Base-by-base conservation (phyloP, 2,113 vertebrate species). In the Cavia porcellus region DNA sequence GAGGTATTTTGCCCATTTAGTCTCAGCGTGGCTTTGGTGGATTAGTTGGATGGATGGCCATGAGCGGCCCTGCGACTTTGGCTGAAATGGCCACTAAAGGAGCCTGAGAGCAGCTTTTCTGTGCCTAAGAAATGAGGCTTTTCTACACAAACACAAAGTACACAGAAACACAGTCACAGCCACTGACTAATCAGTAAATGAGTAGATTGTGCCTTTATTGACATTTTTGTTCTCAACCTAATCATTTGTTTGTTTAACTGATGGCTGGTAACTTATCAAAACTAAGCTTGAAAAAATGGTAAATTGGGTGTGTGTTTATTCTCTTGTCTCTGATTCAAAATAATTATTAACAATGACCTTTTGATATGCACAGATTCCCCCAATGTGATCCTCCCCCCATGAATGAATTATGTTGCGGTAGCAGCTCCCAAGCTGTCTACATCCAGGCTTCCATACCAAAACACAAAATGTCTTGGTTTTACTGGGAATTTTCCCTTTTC, bases 191-290 rank as follows among this genome's bases (percentile, higher is more conserved):
- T 96, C 62, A 81, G 70, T 32, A 92, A 81, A 47, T 77, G 70
- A 95, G n/a, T 83, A 68, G 52, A 86, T n/a, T 72, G 30, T 96
- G 45, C 9, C 64, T 83, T 19, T 92, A 64, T 77, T 95, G 84
- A 91, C 75, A 64, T 92, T 86, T 75, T 74, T 97, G 32, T 90
- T 95, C 80, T 92, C 62, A 93, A 68, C 15, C 68, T 86, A 90
- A 86, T 94, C 68, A 80, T 96, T 85, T 94, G 61, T 94, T 83
- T 93, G 83, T 94, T 86, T 91, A 93, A 59, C 55, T 74, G 83
- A 25, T 87, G 57, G 28, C 38, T 91, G 74, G 81, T 91, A 96
- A 91, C 19, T 61, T 92, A 93, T 92, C 74, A 80, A 61, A 91
- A 70, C 45, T 11, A 4, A 95, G 80, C 42, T 93, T 79, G 55